These are phyloP conservation scores for Nesoenas mayeri DNA, from an alignment of 2,113 vertebrate species.

Conservation along the genomic window DNA sequence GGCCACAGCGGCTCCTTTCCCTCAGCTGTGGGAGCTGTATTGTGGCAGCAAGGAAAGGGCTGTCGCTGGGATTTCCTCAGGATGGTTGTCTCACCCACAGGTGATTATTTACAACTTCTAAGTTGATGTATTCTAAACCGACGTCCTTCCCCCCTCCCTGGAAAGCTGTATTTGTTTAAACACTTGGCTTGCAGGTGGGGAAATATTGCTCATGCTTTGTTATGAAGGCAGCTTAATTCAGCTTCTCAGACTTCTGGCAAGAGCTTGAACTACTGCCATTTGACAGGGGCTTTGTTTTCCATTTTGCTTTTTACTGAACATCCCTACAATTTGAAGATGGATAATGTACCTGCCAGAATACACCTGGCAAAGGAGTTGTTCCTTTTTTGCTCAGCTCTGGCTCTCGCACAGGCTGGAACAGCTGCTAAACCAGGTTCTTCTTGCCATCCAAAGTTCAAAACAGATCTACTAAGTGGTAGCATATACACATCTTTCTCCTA, in stretches of 20 bases:
- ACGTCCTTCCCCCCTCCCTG: not conserved
- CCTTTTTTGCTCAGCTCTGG: not conserved
- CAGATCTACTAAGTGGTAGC: rapidly evolving
- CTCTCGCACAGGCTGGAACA: not conserved
- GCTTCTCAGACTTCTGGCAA: slow-evolving; percentile 3
- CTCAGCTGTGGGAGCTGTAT: slow-evolving; percentile 16
- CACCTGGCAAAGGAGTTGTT: not conserved
- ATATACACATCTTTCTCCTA: not conserved
- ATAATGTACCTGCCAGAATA: not conserved
- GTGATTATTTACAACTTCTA: slow-evolving; percentile 21
- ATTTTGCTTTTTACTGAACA: not conserved
- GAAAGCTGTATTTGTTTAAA: slow-evolving; percentile 53
- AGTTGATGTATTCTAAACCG: not conserved
- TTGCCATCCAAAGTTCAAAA: not conserved
- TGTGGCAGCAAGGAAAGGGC: slow-evolving; percentile 27
- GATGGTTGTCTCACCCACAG: slow-evolving; percentile 44
- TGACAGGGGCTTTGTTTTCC: not conserved
- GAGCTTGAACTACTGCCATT: not conserved
- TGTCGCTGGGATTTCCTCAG: slow-evolving; percentile 64
- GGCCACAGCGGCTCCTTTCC: not conserved
- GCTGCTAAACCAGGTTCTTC: not conserved
- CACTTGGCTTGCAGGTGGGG: slow-evolving; percentile 57
- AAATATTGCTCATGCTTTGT: slow-evolving; percentile 60
- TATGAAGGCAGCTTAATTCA: not conserved
- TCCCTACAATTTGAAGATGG: not conserved